phyloP scores from a whole-genome alignment of 1,140 invertebrate species.

The Musca vetustissima region DNA sequence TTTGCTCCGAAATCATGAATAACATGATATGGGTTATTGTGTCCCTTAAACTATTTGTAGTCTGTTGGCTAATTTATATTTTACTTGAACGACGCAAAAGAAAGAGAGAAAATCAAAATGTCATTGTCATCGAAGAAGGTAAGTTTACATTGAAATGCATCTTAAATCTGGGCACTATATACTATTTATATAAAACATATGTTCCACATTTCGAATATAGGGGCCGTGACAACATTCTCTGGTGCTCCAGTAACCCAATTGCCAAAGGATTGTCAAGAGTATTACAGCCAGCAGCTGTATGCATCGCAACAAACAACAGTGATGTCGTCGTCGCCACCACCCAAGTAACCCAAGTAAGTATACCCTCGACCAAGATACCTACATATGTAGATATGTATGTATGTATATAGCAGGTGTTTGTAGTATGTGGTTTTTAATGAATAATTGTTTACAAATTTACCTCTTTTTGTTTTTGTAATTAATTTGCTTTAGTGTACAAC shows the following conservation, averaged over 20 bases:
- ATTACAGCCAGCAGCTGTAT: conserved; percentile 8
- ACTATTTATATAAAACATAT: not conserved
- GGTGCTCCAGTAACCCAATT: conserved; percentile 5
- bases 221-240: not conserved
- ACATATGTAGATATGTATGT: too few relatives aligned
- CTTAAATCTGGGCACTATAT: too few relatives aligned
- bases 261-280: conserved; percentile 3
- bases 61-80: conserved; percentile 6
- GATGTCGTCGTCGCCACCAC: conserved; percentile 1
- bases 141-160: too few relatives aligned
- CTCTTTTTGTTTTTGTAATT: too few relatives aligned
- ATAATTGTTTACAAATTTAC: too few relatives aligned
- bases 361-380: too few relatives aligned
- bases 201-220: not conserved
- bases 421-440: too few relatives aligned
- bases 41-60: conserved; percentile 2
- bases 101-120: not conserved
- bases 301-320: not conserved
- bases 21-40: conserved; percentile 1
- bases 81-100: conserved; percentile 8
- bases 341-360: conserved; percentile 13
- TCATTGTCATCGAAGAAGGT: conserved; percentile 4
- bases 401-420: too few relatives aligned
- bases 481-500: too few relatives aligned
- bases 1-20: not conserved